Conservation (phyloP, 2,113 vertebrate genomes). For the Phocoena phocoena region DNA sequence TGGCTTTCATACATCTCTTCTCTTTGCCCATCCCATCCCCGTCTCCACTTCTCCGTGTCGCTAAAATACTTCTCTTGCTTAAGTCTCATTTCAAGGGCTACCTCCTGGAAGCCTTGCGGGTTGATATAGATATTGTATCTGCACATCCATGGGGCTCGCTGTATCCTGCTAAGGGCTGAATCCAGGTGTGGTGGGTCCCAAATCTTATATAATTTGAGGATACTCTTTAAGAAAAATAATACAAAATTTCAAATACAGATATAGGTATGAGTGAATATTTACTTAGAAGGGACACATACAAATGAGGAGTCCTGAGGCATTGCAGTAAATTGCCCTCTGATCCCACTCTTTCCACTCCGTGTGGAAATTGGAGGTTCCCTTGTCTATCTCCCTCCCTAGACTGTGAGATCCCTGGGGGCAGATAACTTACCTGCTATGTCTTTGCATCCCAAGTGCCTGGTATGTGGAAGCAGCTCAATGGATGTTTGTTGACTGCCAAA, state of each 20-base stretch:
- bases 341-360: not conserved
- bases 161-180: not conserved
- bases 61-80: not conserved
- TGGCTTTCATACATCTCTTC: not conserved
- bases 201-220: not conserved
- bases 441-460: not conserved
- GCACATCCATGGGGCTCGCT: accelerated
- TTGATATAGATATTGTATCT: not conserved
- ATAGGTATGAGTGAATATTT: not conserved
- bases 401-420: not conserved
- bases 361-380: not conserved
- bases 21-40: not conserved
- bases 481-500: not conserved
- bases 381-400: not conserved
- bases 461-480: not conserved
- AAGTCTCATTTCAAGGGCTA: not conserved
- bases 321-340: not conserved
- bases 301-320: not conserved
- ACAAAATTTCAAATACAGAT: not conserved
- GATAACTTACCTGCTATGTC: not conserved
- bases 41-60: not conserved
- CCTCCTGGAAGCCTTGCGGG: not conserved
- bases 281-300: not conserved
- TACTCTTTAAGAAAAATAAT: not conserved
- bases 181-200: not conserved